These are phyloP conservation scores for Podarcis muralis DNA, from an alignment of 2,113 vertebrate genomes.

Conservation along the genomic window DNA sequence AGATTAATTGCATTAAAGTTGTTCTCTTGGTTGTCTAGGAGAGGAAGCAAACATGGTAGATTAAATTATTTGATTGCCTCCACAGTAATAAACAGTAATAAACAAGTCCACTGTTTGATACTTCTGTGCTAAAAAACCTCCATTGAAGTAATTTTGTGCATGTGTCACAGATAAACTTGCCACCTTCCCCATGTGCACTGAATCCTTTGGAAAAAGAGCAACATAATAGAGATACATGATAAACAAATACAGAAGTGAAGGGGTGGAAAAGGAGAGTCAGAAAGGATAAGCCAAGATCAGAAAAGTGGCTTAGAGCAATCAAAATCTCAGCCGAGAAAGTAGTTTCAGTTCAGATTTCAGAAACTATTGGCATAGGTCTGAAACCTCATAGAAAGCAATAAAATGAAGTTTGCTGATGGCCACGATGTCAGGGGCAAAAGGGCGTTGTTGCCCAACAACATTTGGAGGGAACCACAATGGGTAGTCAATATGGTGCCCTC, in stretches of 20 bases:
- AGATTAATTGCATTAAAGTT: constrained; percentile 12
- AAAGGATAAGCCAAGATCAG: neutral
- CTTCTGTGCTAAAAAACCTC: neutral
- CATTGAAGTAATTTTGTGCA: neutral
- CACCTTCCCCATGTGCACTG: neutral
- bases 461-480: no score
- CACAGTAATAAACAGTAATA: neutral
- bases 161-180: neutral
- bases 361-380: neutral
- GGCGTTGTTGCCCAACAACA: no score
- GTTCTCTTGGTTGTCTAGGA: neutral
- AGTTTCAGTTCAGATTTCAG: neutral
- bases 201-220: neutral
- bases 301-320: no score
- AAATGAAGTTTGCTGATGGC: neutral
- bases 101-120: neutral
- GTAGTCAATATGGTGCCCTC: no score
- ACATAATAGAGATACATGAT: neutral
- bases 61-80: neutral
- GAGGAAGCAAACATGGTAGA: neutral
- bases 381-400: neutral
- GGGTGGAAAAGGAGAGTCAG: neutral
- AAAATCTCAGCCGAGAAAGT: neutral
- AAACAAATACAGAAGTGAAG: neutral
- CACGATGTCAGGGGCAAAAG: no score